Base-by-base conservation (phyloP, 2,113 vertebrate genomes). In the Neomonachus schauinslandi region DNA sequence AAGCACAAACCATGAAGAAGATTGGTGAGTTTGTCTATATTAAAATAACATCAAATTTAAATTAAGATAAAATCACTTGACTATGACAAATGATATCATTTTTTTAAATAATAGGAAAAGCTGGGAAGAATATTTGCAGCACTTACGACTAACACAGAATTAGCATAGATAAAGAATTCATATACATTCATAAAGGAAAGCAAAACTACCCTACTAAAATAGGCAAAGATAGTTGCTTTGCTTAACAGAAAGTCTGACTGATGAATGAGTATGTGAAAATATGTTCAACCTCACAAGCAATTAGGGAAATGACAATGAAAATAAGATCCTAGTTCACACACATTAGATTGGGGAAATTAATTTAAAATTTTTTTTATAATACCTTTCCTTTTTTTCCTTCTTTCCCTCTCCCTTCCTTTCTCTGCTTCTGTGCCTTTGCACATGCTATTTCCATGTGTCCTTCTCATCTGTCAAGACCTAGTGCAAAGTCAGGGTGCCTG, bases 131-230 rank as follows among this genome's bases (percentile, higher is more conserved):
- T 91, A 42, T 61, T 95, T 94, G 33, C 4, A 63, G 26, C 18
- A 77, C 4, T 76, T 95, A 94, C 2, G 13, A 67, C 16, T 55
- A 22, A 83, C 31, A 72, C 76, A 71, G 42, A 80, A 55, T 92
- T 86, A 85, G 21, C 14, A 79, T 81, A 31, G 63, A 74, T 59
- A 76, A 91, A 69, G 18, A 84, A 94, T 69, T 91, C 2, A 13
- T 80, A 49, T 80, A 89, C 49, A 91, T 93, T 67, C 91, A 86
- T 65, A 79, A 93, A 69, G 3, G 46, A 91, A 95, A 95, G 67
- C 46, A 33, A 83, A 87, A 93, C 7, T 71, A 33, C 16, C 14
- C 46, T 46, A 46, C 46, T 46, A 46, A 61, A 91, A 49, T 77
- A n/a, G 80, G 26, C 12, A 31, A 84, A 85, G 24, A 83, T 53